Evolutionary conservation across 2,888 invertebrate species (phyloP).

Genomic region (Xiphydria camelus): DNA sequence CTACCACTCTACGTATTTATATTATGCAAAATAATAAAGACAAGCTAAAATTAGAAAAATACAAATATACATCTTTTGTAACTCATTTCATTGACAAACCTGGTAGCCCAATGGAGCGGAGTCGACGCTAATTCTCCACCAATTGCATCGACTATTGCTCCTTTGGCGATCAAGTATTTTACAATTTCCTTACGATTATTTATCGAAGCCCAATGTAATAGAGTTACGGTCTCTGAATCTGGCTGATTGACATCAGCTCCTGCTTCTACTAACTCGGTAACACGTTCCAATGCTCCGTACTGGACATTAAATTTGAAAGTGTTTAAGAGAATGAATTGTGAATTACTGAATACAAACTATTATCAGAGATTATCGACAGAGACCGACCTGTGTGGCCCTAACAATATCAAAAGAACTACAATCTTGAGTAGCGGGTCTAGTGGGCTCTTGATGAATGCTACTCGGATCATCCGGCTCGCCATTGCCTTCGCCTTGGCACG

Average conservation of each 20-base stretch:
- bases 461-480: conserved; percentile 45
- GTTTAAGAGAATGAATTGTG: conserved; percentile 1
- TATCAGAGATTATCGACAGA: not conserved
- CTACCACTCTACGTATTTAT: no score
- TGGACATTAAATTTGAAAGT: conserved; percentile 40
- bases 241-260: conserved; percentile 94
- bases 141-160: conserved; percentile 87
- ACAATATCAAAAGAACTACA: conserved; percentile 89
- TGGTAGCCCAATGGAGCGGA: conserved; percentile 97
- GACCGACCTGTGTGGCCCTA: conserved; percentile 83
- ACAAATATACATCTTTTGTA: no score
- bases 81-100: no score
- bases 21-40: no score
- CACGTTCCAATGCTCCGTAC: conserved; percentile 86
- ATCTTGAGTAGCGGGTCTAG: conserved; percentile 59
- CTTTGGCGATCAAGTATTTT: conserved; percentile 82
- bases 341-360: not conserved
- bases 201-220: conserved; percentile 99
- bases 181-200: conserved; percentile 95
- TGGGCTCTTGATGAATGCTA: conserved; percentile 42
- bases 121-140: conserved; percentile 96
- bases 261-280: conserved; percentile 84
- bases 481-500: conserved; percentile 51
- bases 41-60: no score
- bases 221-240: conserved; percentile 92